phyloP scores from a whole-genome alignment of 2,113 vertebrate species.

The Mohoua ochrocephala region DNA sequence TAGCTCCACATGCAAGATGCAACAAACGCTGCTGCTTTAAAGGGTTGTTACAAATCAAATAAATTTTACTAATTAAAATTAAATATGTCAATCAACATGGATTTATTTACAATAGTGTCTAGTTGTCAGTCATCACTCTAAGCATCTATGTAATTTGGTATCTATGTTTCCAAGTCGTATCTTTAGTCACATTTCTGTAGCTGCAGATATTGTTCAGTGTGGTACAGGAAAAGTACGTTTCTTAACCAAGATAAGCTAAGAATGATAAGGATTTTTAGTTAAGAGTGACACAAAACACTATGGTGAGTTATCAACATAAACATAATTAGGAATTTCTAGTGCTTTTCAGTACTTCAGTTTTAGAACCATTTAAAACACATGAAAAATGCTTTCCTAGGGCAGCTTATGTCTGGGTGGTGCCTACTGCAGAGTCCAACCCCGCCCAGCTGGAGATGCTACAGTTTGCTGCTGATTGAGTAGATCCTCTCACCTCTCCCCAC shows the following conservation, averaged over 20 bases:
- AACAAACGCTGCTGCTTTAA: background rate
- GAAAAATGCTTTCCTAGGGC: background rate
- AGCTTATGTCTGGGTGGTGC: background rate
- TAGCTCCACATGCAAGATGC: background rate
- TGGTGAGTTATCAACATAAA: background rate
- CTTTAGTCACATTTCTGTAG: background rate
- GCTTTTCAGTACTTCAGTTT: background rate
- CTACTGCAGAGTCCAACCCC: background rate
- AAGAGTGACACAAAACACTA: background rate
- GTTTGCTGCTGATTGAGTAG: background rate
- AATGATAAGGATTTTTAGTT: background rate
- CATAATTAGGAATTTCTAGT: background rate
- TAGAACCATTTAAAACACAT: background rate
- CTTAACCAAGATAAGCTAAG: background rate
- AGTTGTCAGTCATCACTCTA: background rate
- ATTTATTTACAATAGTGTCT: background rate
- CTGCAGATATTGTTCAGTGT: background rate
- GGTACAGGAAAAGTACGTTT: background rate
- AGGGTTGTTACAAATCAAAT: background rate
- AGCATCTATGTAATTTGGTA: background rate
- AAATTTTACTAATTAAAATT: background rate
- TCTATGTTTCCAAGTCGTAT: background rate
- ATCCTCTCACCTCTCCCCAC: background rate
- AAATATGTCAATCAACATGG: background rate
- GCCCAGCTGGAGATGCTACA: background rate